These are phyloP conservation scores for Hyposoter dolosus DNA, from an alignment of 2,888 invertebrate genomes.

Conservation along the genomic window DNA sequence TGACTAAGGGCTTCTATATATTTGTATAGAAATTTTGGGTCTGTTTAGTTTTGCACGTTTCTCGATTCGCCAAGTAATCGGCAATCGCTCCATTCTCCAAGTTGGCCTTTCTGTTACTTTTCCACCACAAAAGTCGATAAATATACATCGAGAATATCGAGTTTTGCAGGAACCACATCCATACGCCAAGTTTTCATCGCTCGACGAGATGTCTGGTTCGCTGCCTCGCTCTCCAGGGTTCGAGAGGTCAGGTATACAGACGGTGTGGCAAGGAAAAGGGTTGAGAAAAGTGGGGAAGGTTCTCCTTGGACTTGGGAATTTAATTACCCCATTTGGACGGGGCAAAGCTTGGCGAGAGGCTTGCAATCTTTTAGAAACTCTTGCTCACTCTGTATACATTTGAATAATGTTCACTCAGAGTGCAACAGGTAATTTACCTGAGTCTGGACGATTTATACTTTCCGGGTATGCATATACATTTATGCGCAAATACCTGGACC, in stretches of 20 bases:
- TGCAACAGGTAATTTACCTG: constrained; percentile 71
- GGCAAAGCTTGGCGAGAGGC: constrained; percentile 22
- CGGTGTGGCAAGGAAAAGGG: constrained; percentile 29
- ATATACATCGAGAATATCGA: constrained; percentile 34
- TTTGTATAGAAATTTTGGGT: neutral
- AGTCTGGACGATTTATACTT: constrained; percentile 22
- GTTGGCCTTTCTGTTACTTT: neutral
- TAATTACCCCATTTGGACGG: constrained; percentile 54
- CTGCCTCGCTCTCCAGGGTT: neutral
- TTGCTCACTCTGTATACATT: constrained; percentile 1
- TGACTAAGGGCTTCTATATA: neutral
- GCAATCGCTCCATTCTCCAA: constrained; percentile 25
- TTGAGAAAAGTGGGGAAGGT: constrained; percentile 39
- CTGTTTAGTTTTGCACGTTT: neutral
- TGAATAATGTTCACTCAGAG: constrained; percentile 62
- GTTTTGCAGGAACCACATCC: constrained; percentile 1
- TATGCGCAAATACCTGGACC: constrained; percentile 17
- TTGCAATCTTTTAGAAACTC: constrained; percentile 32
- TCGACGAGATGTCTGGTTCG: neutral
- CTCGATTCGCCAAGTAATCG: constrained; percentile 31
- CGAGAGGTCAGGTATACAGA: constrained; percentile 35
- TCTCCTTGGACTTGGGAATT: constrained; percentile 51
- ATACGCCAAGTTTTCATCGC: neutral
- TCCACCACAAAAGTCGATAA: constrained; percentile 5
- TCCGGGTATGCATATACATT: neutral